Percentiles rank a stretch among this genome's conserved stretches.
These are phyloP conservation scores for Artibeus jamaicensis DNA, from an alignment of 2,797 vertebrate species.

Conservation along the genomic window DNA sequence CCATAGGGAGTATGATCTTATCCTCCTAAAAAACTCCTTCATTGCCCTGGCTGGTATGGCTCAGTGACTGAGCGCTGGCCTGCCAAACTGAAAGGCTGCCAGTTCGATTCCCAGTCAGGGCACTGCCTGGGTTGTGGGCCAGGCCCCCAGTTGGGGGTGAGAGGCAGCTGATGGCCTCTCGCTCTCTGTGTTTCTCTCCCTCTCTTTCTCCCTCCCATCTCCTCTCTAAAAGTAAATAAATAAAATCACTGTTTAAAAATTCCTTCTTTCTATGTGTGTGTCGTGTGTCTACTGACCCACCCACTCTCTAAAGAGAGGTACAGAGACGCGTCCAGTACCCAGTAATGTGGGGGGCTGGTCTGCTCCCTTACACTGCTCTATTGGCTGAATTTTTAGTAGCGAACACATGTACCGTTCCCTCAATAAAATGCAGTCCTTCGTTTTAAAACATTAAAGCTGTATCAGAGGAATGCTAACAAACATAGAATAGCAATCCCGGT, in stretches of 20 bases:
- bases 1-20: neutral
- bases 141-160: too few relatives aligned
- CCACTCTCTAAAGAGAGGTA: neutral
- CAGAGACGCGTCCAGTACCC: neutral
- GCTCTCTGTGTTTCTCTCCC: too few relatives aligned
- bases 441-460: neutral
- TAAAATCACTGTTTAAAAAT: too few relatives aligned
- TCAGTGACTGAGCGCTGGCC: too few relatives aligned
- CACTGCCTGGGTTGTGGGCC: too few relatives aligned
- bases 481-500: neutral
- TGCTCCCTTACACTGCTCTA: neutral
- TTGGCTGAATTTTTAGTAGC: neutral
- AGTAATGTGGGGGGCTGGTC: neutral
- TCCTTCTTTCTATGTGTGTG: neutral
- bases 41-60: neutral
- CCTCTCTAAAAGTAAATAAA: too few relatives aligned
- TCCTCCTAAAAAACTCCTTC: neutral
- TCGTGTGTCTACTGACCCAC: neutral
- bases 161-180: too few relatives aligned
- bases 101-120: too few relatives aligned
- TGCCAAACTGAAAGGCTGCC: too few relatives aligned
- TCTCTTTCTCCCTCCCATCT: too few relatives aligned
- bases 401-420: neutral
- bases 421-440: neutral
- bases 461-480: neutral